A percentile compares a stretch with the other conserved stretches of the same genome.
phyloP scores from a whole-genome alignment of 1,140 invertebrate species.

The Temnothorax nylanderi region DNA sequence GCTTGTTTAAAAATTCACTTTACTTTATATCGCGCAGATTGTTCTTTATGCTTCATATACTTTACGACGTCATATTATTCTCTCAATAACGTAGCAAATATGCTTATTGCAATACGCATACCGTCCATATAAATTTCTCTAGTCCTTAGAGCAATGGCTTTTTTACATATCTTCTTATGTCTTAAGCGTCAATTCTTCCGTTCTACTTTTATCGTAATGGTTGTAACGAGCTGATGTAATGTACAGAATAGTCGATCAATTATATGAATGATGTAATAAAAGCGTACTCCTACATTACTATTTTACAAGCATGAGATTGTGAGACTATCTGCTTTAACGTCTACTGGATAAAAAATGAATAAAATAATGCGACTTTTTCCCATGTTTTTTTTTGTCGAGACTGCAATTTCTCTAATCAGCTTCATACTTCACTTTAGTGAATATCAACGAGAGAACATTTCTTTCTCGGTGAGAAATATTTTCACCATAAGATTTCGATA shows the following conservation, averaged over 20 bases:
- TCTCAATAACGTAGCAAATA: neutral
- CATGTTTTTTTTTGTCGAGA: neutral
- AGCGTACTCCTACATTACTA: neutral
- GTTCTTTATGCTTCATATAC: slow-evolving; percentile 21
- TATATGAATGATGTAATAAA: neutral
- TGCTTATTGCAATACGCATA: neutral
- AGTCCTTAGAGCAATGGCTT: neutral
- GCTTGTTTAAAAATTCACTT: slow-evolving; percentile 30
- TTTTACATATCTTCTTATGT: neutral
- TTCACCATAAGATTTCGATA: neutral
- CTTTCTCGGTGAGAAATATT: neutral
- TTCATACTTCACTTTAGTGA: neutral
- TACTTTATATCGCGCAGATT: slow-evolving; percentile 25
- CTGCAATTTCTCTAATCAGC: neutral
- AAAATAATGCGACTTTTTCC: neutral
- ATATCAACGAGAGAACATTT: neutral
- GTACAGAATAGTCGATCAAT: neutral
- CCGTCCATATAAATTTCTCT: neutral
- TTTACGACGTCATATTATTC: slow-evolving; percentile 5
- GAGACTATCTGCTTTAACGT: neutral
- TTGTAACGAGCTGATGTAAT: neutral
- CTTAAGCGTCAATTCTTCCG: neutral
- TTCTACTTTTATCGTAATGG: neutral
- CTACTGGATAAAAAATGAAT: neutral
- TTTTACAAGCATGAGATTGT: neutral